Conservation (phyloP, 1,140 invertebrate species). For the Mya arenaria region DNA sequence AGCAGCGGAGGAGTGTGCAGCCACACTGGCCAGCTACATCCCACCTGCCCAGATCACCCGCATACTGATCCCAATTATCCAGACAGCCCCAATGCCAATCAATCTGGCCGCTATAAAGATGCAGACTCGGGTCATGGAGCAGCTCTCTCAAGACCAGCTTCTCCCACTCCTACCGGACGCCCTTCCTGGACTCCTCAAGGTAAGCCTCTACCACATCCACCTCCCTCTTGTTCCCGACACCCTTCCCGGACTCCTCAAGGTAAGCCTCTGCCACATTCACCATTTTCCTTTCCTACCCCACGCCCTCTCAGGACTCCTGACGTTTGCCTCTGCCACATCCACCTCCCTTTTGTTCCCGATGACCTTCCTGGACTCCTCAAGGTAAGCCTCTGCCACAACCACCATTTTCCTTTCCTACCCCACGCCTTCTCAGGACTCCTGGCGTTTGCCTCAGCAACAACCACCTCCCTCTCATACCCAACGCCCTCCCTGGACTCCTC, state of each 20-base stretch:
- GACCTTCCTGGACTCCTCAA: too few species aligned
- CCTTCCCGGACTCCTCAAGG: too few species aligned
- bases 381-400: too few species aligned
- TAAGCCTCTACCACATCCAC: too few species aligned
- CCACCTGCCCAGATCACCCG: slow-evolving; percentile 87
- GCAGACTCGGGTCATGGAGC: slow-evolving; percentile 87
- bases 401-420: too few species aligned
- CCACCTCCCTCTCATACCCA: slow-evolving; percentile 87
- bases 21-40: slow-evolving; percentile 87
- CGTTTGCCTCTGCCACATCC: too few species aligned
- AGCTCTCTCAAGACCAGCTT: slow-evolving; percentile 83
- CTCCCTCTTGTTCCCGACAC: too few species aligned
- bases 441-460: slow-evolving; percentile 80
- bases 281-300: too few species aligned
- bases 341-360: too few species aligned
- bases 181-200: slow-evolving; percentile 94
- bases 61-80: slow-evolving; percentile 90
- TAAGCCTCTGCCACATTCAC: too few species aligned
- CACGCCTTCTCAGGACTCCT: slow-evolving; percentile 89
- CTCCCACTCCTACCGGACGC: slow-evolving; percentile 87
- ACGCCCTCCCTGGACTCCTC: slow-evolving; percentile 93
- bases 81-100: slow-evolving; percentile 91
- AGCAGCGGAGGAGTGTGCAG: slow-evolving; percentile 86
- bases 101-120: slow-evolving; percentile 96
- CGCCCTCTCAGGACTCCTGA: too few species aligned